Conservation (phyloP, 2,113 vertebrate species). For the Carettochelys insculpta region DNA sequence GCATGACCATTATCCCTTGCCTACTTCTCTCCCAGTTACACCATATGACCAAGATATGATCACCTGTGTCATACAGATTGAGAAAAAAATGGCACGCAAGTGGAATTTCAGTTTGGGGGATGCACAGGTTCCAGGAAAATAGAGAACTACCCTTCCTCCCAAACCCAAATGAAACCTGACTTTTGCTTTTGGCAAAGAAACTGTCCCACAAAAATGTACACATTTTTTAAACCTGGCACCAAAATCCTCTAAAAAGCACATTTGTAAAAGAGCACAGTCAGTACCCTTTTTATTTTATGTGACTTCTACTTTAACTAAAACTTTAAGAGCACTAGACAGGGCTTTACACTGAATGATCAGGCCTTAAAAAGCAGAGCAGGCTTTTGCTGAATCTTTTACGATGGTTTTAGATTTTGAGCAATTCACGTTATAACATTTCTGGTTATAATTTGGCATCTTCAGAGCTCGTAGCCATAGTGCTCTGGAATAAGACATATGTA, state of each 20-base stretch:
- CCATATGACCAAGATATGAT: not conserved
- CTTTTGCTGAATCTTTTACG: fast-evolving
- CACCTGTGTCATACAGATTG: not conserved
- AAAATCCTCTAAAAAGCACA: not conserved
- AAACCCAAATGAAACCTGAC: not conserved
- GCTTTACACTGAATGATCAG: not conserved
- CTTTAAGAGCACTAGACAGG: not conserved
- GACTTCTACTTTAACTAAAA: not conserved
- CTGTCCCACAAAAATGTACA: not conserved
- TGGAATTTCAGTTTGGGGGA: not conserved
- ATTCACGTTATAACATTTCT: not conserved
- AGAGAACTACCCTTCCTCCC: not conserved
- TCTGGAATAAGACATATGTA: not conserved
- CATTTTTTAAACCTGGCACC: not conserved
- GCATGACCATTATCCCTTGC: not conserved
- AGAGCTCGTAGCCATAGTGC: not conserved
- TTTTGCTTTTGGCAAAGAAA: not conserved
- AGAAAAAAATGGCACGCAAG: not conserved
- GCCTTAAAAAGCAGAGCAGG: not conserved
- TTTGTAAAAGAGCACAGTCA: not conserved
- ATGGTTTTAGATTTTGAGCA: not conserved
- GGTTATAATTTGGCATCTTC: not conserved
- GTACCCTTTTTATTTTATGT: not conserved
- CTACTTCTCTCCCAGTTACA: not conserved
- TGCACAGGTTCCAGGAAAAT: not conserved